phyloP scores from a whole-genome alignment of 2,797 vertebrate species.

The Thalassophryne amazonica region DNA sequence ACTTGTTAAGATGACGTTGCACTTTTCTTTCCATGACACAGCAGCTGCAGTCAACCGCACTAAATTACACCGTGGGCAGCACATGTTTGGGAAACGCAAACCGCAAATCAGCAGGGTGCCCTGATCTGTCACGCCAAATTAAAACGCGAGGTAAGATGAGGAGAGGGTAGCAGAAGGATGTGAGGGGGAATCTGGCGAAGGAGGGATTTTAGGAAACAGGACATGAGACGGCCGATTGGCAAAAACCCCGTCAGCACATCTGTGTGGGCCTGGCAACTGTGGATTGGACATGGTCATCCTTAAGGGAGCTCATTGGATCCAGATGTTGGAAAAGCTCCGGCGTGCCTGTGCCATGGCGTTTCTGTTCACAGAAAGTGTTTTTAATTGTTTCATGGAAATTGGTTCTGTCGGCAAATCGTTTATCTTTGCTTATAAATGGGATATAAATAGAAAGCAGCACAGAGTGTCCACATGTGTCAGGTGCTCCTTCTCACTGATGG shows the following conservation, averaged over 20 bases:
- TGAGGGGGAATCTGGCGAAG: constrained; percentile 11
- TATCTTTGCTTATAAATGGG: constrained; percentile 29
- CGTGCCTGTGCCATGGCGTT: constrained; percentile 7
- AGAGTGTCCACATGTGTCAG: constrained; percentile 8
- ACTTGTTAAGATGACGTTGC: constrained; percentile 43
- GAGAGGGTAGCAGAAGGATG: constrained; percentile 1
- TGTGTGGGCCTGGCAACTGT: constrained; percentile 61
- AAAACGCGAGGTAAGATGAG: constrained; percentile 7
- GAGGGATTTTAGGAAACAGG: constrained; percentile 32
- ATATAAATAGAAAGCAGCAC: background rate
- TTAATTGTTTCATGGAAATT: constrained; percentile 18
- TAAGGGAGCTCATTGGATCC: constrained; percentile 50
- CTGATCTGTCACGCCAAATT: constrained; percentile 18
- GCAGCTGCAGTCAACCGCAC: constrained; percentile 22
- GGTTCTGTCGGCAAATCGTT: constrained; percentile 33
- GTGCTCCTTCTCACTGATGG: constrained; percentile 18
- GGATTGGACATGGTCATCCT: constrained; percentile 17
- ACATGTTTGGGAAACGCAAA: constrained; percentile 45
- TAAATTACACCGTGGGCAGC: constrained; percentile 35
- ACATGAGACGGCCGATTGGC: constrained; percentile 55
- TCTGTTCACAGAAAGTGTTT: constrained; percentile 29
- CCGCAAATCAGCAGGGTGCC: constrained; percentile 36
- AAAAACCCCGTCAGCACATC: constrained; percentile 62
- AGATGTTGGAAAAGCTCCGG: constrained; percentile 53
- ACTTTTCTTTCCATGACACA: constrained; percentile 51